Base-by-base conservation (phyloP, 2,888 invertebrate species). In the Amblyjoppa fuscipennis region DNA sequence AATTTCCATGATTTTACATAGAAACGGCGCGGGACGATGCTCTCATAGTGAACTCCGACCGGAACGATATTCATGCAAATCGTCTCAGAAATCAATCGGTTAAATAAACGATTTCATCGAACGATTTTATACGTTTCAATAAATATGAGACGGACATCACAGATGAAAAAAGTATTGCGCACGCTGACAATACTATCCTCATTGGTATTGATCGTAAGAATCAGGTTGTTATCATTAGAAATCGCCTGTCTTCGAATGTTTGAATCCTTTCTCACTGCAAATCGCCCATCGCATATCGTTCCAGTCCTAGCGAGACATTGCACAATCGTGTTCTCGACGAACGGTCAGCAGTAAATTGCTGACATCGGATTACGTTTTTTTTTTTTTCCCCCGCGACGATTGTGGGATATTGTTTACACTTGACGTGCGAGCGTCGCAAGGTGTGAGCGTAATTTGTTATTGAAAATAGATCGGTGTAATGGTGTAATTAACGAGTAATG, bases 391-490 rank as follows among this genome's bases (percentile, higher is more conserved):
- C 38, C n/a, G 31, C 31, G 9, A 16, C 20, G 20, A 49, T 61
- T 59, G 2, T 68, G 0, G 0, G 53, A 45, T 53, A 59, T 69
- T 75, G 68, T 74, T 68, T 71, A 64, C 53, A n/a, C 51, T 41
- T 31, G 3, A 9, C n/a, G 13, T 74, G 13, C 5, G 16, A 69
- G 20, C 45, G 16, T 81, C 68, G 31, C 25, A 4, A 7, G 11
- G 20, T 31, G 11, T 9, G 9, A 41, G 9, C 20, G 45, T 64
- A 34, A 51, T 9, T 28, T 38, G 7, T 66, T 68, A 45, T 68
- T 45, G 41, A 45, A 81, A 74, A 59, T 20, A 69, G n/a, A 74
- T 69, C 68, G 59, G 49, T 66, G 13, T 59, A 9, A 5, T 20
- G 13, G 38, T 20, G 13, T 34, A 34, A 38, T 49, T 25, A 75